phyloP scores from a whole-genome alignment of 2,888 invertebrate genomes.

The Dynastes maya region DNA sequence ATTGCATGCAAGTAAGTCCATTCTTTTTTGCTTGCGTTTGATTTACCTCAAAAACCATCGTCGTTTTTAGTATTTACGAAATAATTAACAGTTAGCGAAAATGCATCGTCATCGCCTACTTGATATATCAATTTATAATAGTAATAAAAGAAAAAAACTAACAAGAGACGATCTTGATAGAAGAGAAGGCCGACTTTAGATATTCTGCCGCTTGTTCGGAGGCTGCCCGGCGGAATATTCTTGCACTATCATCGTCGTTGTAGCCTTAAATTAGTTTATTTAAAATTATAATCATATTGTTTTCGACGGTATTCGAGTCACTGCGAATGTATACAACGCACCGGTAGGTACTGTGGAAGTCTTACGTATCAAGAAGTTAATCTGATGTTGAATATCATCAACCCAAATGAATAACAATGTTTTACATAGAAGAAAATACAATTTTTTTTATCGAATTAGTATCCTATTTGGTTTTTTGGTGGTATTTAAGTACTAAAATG shows the following conservation, averaged over 20 bases:
- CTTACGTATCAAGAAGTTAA: too few species aligned
- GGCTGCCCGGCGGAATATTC: background rate
- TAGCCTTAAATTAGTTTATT: slow-evolving; percentile 50
- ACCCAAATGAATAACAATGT: too few species aligned
- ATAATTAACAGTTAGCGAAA: slow-evolving; percentile 56
- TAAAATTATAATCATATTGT: slow-evolving; percentile 51
- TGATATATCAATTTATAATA: slow-evolving; percentile 63
- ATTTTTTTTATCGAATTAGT: too few species aligned
- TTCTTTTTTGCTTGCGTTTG: background rate
- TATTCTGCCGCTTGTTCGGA: slow-evolving; percentile 18
- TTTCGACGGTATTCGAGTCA: slow-evolving; percentile 17
- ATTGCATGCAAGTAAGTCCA: background rate
- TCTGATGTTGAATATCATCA: too few species aligned
- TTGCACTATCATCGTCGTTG: slow-evolving; percentile 28
- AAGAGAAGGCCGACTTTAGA: slow-evolving; percentile 8
- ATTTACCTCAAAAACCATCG: too few species aligned
- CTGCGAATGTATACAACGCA: background rate
- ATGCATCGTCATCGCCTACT: slow-evolving; percentile 58
- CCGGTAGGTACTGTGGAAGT: background rate
- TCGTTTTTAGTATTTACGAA: slow-evolving; percentile 53
- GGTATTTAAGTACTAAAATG: too few species aligned
- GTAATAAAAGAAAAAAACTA: slow-evolving; percentile 32
- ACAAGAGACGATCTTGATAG: background rate
- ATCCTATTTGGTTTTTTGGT: too few species aligned
- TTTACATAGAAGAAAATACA: too few species aligned